Percentiles rank a stretch among this genome's conserved stretches.
phyloP scores from a whole-genome alignment of 2,888 invertebrate genomes.

The Ceratothoa steindachneri region DNA sequence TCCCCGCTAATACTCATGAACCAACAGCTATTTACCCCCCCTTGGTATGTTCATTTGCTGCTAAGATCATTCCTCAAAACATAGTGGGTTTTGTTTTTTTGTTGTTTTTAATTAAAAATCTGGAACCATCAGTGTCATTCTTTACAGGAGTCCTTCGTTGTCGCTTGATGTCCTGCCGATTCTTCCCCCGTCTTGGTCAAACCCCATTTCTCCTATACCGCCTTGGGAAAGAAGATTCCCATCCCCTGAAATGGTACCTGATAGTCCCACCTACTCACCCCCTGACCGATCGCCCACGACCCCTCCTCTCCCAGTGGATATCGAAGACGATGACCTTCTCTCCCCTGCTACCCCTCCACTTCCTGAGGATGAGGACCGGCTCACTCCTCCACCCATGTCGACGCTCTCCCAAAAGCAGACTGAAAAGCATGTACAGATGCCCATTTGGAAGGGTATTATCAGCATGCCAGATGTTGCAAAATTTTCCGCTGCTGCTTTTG shows the following conservation, averaged over 20 bases:
- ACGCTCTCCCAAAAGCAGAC: background rate
- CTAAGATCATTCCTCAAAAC: no score
- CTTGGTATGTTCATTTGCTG: no score
- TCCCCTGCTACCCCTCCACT: slow-evolving; percentile 19
- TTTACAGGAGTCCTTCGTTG: no score
- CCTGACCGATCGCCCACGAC: slow-evolving; percentile 14
- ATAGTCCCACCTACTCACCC: background rate
- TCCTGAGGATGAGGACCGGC: slow-evolving; percentile 19
- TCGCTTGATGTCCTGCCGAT: no score
- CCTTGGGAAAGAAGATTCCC: no score
- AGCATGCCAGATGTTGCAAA: slow-evolving; percentile 47
- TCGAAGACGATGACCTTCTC: slow-evolving; percentile 18
- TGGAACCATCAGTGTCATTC: no score
- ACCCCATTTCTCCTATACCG: no score
- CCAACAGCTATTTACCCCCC: no score
- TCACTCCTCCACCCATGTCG: slow-evolving; percentile 18
- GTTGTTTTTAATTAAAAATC: background rate
- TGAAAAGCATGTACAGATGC: slow-evolving; percentile 12
- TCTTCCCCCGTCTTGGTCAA: background rate
- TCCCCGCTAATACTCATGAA: no score
- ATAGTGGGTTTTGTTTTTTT: no score
- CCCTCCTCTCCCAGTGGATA: slow-evolving; percentile 25
- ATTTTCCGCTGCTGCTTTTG: slow-evolving; percentile 45
- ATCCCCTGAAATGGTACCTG: background rate
- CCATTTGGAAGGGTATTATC: slow-evolving; percentile 45